These are phyloP conservation scores for Cryptocheilus praepositus DNA, from an alignment of 2,888 invertebrate genomes.

Conservation along the genomic window DNA sequence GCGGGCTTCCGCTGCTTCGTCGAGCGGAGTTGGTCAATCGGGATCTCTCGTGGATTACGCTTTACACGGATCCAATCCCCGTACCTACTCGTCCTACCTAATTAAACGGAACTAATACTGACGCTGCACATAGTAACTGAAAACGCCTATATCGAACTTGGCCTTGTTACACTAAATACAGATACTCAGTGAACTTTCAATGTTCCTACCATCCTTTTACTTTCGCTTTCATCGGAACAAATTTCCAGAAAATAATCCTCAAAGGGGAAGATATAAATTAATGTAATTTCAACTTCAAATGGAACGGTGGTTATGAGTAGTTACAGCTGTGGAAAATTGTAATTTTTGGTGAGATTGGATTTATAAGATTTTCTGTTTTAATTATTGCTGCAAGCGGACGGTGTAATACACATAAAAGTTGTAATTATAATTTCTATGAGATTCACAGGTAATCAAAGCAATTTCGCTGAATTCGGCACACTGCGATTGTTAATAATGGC, in stretches of 20 bases:
- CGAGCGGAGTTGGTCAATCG: conserved; percentile 55
- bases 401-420: too few species aligned
- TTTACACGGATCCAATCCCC: conserved; percentile 58
- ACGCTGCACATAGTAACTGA: conserved; percentile 48
- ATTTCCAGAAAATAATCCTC: not conserved
- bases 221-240: not conserved
- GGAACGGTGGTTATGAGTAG: too few species aligned
- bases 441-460: too few species aligned
- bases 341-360: too few species aligned
- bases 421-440: too few species aligned
- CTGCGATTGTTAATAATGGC: too few species aligned
- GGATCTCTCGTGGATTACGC: conserved; percentile 59
- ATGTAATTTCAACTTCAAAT: too few species aligned
- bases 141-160: conserved; percentile 44
- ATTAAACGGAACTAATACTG: conserved; percentile 64
- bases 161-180: not conserved
- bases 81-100: conserved; percentile 53
- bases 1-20: conserved; percentile 34
- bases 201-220: not conserved
- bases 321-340: too few species aligned
- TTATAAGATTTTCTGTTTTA: too few species aligned
- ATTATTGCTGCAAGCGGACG: too few species aligned
- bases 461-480: too few species aligned
- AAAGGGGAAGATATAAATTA: not conserved
- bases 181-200: too few species aligned